A percentile compares a stretch with the other conserved stretches of the same genome.
phyloP scores from a whole-genome alignment of 2,888 invertebrate genomes.

The Nomada fucata region DNA sequence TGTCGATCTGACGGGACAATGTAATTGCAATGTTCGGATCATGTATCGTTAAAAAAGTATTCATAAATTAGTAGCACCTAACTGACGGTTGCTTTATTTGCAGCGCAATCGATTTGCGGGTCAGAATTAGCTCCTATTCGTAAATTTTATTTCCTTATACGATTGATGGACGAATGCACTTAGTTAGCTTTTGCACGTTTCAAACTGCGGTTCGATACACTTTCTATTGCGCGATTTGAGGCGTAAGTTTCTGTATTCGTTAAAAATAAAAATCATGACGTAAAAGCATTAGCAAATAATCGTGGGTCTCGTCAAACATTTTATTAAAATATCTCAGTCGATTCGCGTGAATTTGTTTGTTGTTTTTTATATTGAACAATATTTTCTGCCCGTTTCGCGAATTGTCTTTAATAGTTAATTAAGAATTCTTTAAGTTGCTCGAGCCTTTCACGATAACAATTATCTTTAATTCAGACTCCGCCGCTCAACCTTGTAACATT shows the following conservation, averaged over 20 bases:
- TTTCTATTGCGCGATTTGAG: background rate
- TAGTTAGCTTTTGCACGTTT: background rate
- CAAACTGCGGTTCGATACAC: background rate
- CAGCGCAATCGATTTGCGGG: background rate
- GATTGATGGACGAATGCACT: background rate
- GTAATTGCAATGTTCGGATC: background rate
- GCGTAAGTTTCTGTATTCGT: too few species aligned
- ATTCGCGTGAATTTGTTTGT: slow-evolving; percentile 1
- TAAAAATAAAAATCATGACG: background rate
- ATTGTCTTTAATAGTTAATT: too few species aligned
- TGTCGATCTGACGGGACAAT: background rate
- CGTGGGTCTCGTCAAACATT: slow-evolving; percentile 11
- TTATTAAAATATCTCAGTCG: background rate
- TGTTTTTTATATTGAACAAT: background rate
- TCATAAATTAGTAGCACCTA: background rate
- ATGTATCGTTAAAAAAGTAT: slow-evolving; percentile 13
- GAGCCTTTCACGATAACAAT: too few species aligned
- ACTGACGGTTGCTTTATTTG: background rate
- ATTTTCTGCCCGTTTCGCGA: background rate
- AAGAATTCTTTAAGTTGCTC: too few species aligned
- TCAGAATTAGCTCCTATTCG: background rate
- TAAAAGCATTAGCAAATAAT: background rate
- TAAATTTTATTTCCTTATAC: background rate
- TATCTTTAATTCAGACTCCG: too few species aligned
- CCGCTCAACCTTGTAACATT: too few species aligned